Percentiles rank a stretch among this genome's conserved stretches.
phyloP scores from a whole-genome alignment of 2,888 invertebrate species.

The Tetranychus truncatus region DNA sequence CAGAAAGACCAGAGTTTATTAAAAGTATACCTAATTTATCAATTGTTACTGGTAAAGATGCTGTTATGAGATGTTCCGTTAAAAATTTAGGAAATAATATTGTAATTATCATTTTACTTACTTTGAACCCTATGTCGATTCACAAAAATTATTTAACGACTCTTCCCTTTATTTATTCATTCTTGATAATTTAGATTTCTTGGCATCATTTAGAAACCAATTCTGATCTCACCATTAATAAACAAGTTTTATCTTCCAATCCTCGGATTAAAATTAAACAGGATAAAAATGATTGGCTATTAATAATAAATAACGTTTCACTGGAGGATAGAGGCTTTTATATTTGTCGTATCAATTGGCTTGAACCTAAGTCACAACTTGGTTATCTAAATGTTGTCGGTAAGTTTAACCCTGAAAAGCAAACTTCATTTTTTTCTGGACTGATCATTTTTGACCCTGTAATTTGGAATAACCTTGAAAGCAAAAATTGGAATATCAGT shows the following conservation, averaged over 20 bases:
- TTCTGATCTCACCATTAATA: constrained; percentile 75
- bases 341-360: constrained; percentile 40
- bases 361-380: constrained; percentile 26
- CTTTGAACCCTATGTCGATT: background rate
- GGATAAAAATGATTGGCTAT: constrained; percentile 30
- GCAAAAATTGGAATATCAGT: no score
- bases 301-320: constrained; percentile 27
- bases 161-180: background rate
- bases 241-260: constrained; percentile 76
- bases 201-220: constrained; percentile 85
- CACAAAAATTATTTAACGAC: background rate
- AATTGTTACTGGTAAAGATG: constrained; percentile 60
- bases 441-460: background rate
- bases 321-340: constrained; percentile 77
- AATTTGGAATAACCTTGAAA: no score
- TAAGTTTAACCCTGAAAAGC: constrained; percentile 13
- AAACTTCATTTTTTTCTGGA: no score
- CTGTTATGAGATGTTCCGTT: constrained; percentile 64
- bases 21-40: constrained; percentile 64
- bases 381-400: constrained; percentile 27
- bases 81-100: constrained; percentile 63
- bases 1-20: constrained; percentile 53
- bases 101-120: constrained; percentile 14
- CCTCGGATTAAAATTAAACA: constrained; percentile 73
- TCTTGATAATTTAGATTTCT: constrained; percentile 64